phyloP scores from a whole-genome alignment of 30 jellyfish, hydroid and myxozoan genomes.

The Turritopsis rubra region DNA sequence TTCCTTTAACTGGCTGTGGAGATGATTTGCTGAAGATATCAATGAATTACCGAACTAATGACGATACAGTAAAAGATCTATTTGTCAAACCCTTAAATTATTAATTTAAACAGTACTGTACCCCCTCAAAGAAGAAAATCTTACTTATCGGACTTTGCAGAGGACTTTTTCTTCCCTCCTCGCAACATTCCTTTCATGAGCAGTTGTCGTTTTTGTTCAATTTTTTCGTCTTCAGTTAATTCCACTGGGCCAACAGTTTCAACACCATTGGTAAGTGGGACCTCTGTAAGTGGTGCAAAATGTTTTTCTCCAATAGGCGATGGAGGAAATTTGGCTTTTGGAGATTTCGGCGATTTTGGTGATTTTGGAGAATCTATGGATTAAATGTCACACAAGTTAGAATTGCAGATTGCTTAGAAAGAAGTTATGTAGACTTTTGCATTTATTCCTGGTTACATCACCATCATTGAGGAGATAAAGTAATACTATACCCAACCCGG shows the following conservation, averaged over 20 bases:
- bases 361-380: constrained; percentile 15
- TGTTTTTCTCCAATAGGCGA: background rate
- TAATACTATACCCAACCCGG: background rate
- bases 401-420: no score
- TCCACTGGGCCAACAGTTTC: constrained; percentile 25
- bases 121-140: no score
- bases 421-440: no score
- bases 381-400: no score
- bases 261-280: constrained; percentile 17
- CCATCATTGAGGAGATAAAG: no score
- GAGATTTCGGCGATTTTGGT: background rate
- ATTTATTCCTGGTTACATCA: no score
- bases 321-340: background rate
- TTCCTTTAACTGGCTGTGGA: constrained; percentile 62
- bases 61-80: no score
- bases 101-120: no score
- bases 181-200: constrained; percentile 73
- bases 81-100: no score
- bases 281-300: constrained; percentile 1
- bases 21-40: constrained; percentile 21
- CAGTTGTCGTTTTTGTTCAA: constrained; percentile 57
- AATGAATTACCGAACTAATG: background rate
- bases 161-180: constrained; percentile 57
- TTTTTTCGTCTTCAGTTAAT: constrained; percentile 64
- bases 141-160: constrained; percentile 34